Evolutionary conservation across 2,888 invertebrate species (phyloP).

Genomic region (Harpagoxenus sublaevis): DNA sequence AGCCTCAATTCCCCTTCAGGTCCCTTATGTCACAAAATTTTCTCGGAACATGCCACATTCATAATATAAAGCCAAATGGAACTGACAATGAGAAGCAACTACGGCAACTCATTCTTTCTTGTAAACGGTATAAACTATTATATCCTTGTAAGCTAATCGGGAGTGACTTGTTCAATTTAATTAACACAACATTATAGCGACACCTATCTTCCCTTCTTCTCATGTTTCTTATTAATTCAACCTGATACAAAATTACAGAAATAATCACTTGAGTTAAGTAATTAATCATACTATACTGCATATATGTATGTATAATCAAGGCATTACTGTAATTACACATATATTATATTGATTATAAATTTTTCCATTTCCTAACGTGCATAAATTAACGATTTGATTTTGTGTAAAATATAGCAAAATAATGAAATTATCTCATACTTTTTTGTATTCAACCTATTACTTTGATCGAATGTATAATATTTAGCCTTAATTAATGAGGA

Average conservation of each 20-base stretch:
- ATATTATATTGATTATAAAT: background rate
- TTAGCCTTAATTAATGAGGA: background rate
- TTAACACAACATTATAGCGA: background rate
- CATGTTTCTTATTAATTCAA: background rate
- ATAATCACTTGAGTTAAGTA: background rate
- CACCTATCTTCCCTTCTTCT: background rate
- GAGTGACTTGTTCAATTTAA: background rate
- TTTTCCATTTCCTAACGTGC: background rate
- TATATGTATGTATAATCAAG: background rate
- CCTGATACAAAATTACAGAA: background rate
- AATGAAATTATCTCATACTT: background rate
- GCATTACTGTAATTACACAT: background rate
- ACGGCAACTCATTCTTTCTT: background rate
- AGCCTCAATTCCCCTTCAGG: slow-evolving; percentile 5
- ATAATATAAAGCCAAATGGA: background rate
- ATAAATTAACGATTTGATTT: background rate
- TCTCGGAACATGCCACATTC: background rate
- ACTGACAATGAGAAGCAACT: background rate
- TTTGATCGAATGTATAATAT: background rate
- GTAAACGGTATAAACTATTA: background rate
- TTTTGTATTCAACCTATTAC: background rate
- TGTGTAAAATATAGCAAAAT: background rate
- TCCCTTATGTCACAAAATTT: slow-evolving; percentile 15
- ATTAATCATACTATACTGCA: background rate
- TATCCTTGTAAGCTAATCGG: background rate